Conservation (phyloP, 2,113 vertebrate species). For the Cryptomyrus ogoouensis region DNA sequence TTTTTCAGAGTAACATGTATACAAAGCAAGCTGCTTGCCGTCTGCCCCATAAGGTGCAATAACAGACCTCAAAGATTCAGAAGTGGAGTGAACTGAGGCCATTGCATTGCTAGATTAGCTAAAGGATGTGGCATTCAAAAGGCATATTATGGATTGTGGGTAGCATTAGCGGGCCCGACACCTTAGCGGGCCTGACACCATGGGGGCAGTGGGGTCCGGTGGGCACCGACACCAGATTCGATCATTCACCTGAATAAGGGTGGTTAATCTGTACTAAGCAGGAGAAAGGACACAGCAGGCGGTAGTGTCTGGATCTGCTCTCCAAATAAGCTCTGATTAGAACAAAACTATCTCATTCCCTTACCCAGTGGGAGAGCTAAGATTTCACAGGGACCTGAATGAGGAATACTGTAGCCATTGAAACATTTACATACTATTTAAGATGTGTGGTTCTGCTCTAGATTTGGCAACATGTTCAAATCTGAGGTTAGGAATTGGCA, state of each 20-base stretch:
- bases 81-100: background rate
- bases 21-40: background rate
- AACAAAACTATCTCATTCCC: background rate
- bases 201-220: background rate
- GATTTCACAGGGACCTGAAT: background rate
- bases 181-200: background rate
- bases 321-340: background rate
- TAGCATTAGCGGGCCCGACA: background rate
- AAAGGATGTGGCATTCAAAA: background rate
- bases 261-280: background rate
- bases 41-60: background rate
- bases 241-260: background rate
- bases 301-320: background rate
- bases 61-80: background rate
- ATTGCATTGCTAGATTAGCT: background rate
- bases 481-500: background rate
- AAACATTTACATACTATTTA: background rate
- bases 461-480: background rate
- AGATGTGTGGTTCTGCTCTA: background rate
- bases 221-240: background rate
- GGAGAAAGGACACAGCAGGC: background rate
- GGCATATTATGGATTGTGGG: background rate
- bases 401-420: background rate
- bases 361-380: background rate
- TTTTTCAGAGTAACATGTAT: background rate